These are phyloP conservation scores for Etheostoma perlongum DNA, from an alignment of 2,797 vertebrate species.

Conservation along the genomic window DNA sequence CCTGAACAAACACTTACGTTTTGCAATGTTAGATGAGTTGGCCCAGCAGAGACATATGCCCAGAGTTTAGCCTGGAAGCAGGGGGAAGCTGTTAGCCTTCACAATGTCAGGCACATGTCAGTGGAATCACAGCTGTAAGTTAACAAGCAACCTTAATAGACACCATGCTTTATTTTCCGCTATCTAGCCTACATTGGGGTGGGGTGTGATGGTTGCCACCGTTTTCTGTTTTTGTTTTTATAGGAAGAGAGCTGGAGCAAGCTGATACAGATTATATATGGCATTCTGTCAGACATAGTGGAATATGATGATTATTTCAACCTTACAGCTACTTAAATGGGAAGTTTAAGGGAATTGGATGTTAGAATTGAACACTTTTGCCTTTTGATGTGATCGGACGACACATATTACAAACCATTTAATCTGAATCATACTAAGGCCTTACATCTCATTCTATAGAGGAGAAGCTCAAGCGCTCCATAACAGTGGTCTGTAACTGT, in stretches of 20 bases:
- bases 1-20: too few species aligned
- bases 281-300: neutral
- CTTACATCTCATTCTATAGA: too few species aligned
- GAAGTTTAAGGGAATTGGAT: neutral
- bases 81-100: neutral
- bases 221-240: neutral
- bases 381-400: too few species aligned
- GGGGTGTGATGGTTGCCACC: neutral
- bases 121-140: neutral
- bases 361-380: neutral
- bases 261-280: neutral
- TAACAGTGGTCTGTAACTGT: too few species aligned
- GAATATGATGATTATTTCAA: neutral
- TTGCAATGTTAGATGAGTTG: too few species aligned
- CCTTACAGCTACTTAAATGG: neutral
- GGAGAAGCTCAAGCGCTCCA: too few species aligned
- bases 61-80: neutral
- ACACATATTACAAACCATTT: too few species aligned
- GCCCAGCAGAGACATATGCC: neutral
- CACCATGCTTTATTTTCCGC: neutral
- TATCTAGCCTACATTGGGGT: too few species aligned
- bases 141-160: neutral
- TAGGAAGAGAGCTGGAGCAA: neutral
- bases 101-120: neutral
- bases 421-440: too few species aligned